Percentiles rank a stretch among this genome's conserved stretches.
phyloP scores from a whole-genome alignment of 2,888 invertebrate genomes.

The Liodrosophila aerea region DNA sequence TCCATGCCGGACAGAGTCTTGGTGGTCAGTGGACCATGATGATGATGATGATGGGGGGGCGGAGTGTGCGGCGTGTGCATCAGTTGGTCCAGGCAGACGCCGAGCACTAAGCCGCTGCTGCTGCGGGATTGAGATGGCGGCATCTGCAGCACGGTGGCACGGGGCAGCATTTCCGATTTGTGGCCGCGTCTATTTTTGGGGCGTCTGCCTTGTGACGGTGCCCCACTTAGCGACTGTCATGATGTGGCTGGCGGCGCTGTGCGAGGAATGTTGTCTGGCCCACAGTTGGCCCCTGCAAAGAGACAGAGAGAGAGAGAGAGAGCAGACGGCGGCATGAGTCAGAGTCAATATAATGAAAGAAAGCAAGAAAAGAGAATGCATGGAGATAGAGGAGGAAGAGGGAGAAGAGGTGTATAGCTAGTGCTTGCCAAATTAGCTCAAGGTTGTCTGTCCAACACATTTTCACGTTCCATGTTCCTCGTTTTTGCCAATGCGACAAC shows the following conservation, averaged over 20 bases:
- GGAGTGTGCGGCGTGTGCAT: slow-evolving; percentile 40
- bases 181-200: slow-evolving; percentile 67
- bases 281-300: slow-evolving; percentile 61
- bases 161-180: slow-evolving; percentile 57
- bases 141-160: slow-evolving; percentile 74
- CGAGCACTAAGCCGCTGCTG: slow-evolving; percentile 62
- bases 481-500: slow-evolving; percentile 55
- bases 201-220: slow-evolving; percentile 76
- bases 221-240: slow-evolving; percentile 77
- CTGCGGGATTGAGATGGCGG: slow-evolving; percentile 46
- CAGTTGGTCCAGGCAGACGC: slow-evolving; percentile 71
- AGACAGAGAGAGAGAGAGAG: slow-evolving; percentile 11
- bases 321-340: neutral
- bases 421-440: slow-evolving; percentile 72
- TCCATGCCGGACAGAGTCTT: slow-evolving; percentile 12
- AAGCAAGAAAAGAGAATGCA: slow-evolving; percentile 6
- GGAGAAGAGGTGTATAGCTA: slow-evolving; percentile 5
- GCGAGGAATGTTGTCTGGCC: slow-evolving; percentile 72
- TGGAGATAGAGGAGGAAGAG: slow-evolving; percentile 2
- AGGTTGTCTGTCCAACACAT: slow-evolving; percentile 66
- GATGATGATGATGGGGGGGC: no score
- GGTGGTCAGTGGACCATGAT: slow-evolving; percentile 11
- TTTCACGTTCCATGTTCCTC: slow-evolving; percentile 47
- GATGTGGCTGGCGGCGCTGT: slow-evolving; percentile 53
- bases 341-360: slow-evolving; percentile 18